phyloP scores from a whole-genome alignment of 1,140 invertebrate species.

The Meloidogyne hapla region DNA sequence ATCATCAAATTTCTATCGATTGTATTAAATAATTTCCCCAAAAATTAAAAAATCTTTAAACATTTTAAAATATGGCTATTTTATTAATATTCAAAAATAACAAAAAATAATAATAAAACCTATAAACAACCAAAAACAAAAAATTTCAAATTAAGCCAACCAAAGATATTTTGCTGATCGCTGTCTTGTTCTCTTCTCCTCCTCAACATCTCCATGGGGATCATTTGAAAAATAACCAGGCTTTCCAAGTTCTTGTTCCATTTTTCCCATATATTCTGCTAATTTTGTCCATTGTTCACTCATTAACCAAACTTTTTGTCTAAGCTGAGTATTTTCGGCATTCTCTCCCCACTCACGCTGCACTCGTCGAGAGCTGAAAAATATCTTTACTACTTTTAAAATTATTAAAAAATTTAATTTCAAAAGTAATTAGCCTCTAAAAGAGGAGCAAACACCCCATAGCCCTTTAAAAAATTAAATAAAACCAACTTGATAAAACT shows the following conservation, averaged over 20 bases:
- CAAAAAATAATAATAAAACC: background rate
- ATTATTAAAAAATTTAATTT: background rate
- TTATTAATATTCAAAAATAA: too few relatives aligned
- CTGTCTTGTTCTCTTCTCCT: background rate
- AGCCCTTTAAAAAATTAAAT: background rate
- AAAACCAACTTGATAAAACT: slow-evolving; percentile 51
- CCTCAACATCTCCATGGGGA: background rate
- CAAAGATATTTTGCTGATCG: slow-evolving; percentile 32
- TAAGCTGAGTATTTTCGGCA: slow-evolving; percentile 41
- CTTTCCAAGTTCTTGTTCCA: slow-evolving; percentile 19
- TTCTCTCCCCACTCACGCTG: slow-evolving; percentile 43
- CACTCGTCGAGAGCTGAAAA: slow-evolving; percentile 43
- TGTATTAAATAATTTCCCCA: too few relatives aligned
- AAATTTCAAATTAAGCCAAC: slow-evolving; percentile 9
- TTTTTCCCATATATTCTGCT: slow-evolving; percentile 10
- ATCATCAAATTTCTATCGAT: too few relatives aligned
- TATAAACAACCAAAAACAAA: background rate
- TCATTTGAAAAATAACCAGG: slow-evolving; percentile 9
- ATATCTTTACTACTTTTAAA: slow-evolving; percentile 4
- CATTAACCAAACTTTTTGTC: slow-evolving; percentile 53
- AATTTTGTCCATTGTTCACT: slow-evolving; percentile 52
- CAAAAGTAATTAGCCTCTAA: too few relatives aligned
- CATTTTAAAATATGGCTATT: too few relatives aligned
- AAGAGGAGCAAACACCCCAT: too few relatives aligned
- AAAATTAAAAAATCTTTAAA: too few relatives aligned